Percentiles rank a stretch among this genome's conserved stretches.
Conservation (phyloP, 1,140 invertebrate genomes). For the Bombus huntii region DNA sequence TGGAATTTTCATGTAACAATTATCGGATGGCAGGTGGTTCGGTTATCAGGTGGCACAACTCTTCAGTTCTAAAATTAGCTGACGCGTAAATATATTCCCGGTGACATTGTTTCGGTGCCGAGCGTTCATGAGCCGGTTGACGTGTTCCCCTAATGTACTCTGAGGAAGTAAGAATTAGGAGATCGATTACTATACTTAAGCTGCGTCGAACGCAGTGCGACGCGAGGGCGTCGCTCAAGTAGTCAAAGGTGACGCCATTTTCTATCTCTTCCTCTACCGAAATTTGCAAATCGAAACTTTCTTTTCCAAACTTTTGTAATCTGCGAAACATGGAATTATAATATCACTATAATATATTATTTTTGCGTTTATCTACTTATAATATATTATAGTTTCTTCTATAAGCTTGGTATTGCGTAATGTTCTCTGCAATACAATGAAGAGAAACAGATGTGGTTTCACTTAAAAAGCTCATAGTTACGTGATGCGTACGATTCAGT, state of each 20-base stretch:
- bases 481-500: neutral
- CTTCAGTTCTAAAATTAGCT: conserved; percentile 54
- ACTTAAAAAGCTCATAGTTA: neutral
- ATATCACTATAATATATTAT: no score
- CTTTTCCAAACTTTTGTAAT: no score
- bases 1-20: neutral
- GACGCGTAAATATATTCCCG: conserved; percentile 33
- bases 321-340: no score
- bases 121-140: conserved; percentile 16
- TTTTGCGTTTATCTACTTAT: no score
- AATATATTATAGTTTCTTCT: no score
- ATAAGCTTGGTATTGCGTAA: no score
- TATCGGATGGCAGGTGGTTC: neutral
- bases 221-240: neutral
- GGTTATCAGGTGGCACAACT: conserved; percentile 31
- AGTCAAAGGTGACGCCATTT: neutral
- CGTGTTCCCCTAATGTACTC: conserved; percentile 38
- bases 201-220: conserved; percentile 6
- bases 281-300: neutral
- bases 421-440: no score
- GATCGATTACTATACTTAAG: conserved; percentile 65
- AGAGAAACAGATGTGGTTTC: no score
- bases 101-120: conserved; percentile 48
- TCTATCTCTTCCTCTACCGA: neutral
- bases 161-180: conserved; percentile 70